Evolutionary conservation across 2,113 vertebrate genomes (phyloP).

Genomic region (Spilogale gracilis): DNA sequence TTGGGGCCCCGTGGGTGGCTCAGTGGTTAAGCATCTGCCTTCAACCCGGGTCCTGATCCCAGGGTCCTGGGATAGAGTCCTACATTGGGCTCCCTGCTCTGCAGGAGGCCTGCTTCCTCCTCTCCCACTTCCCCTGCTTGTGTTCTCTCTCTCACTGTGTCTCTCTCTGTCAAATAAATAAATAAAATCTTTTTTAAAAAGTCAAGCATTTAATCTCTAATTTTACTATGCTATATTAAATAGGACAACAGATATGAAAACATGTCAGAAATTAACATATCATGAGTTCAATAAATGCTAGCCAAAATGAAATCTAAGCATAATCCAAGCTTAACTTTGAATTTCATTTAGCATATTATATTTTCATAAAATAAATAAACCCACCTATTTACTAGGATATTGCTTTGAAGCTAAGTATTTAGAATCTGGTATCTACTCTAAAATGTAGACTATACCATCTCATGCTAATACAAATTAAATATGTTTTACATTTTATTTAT

Average conservation of each 20-base stretch:
- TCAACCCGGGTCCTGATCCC: too few species aligned
- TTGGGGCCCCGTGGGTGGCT: too few species aligned
- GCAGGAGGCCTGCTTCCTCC: too few species aligned
- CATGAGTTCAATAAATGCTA: slow-evolving; percentile 32
- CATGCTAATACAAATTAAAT: neutral
- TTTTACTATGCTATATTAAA: neutral
- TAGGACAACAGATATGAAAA: neutral
- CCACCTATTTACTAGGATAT: neutral
- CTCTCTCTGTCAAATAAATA: too few species aligned
- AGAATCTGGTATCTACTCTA: neutral
- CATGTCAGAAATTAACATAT: neutral
- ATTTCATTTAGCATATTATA: slow-evolving; percentile 16
- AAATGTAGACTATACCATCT: neutral
- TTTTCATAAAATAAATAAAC: slow-evolving; percentile 41
- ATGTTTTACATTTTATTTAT: neutral
- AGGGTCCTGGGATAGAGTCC: too few species aligned
- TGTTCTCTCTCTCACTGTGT: too few species aligned
- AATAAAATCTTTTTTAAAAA: neutral
- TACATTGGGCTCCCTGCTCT: too few species aligned
- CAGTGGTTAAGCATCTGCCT: too few species aligned
- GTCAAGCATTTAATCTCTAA: slow-evolving; percentile 45
- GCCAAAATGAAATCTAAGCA: slow-evolving; percentile 4
- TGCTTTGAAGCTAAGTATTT: neutral
- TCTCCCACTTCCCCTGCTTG: too few species aligned
- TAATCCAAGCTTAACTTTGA: slow-evolving; percentile 36